These are phyloP conservation scores for Notamacropus eugenii DNA, from an alignment of 2,797 vertebrate species.

Conservation along the genomic window DNA sequence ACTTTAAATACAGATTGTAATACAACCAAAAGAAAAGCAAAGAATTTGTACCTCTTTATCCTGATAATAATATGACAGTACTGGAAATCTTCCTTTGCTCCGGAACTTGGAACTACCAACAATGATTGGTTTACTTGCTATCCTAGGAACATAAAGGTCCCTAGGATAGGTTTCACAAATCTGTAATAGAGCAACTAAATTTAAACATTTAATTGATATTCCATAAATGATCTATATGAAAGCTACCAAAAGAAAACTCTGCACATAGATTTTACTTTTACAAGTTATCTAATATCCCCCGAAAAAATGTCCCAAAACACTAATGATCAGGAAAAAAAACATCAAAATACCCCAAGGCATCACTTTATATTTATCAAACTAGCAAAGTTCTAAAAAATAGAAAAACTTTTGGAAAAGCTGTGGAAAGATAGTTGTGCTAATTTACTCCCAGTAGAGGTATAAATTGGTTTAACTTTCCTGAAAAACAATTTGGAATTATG, in stretches of 20 bases:
- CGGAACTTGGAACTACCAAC: constrained; percentile 99
- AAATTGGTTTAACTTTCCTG: not conserved
- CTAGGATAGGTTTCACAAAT: constrained; percentile 97
- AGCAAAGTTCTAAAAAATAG: not conserved
- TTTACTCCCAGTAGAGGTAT: not conserved
- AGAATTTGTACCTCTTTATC: constrained; percentile 92
- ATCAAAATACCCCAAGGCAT: not conserved
- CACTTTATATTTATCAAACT: not conserved
- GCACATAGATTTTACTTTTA: not conserved
- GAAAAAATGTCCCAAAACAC: not conserved
- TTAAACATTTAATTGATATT: not conserved
- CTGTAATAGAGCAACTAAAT: constrained; percentile 83
- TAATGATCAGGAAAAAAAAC: not conserved
- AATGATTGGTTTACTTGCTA: constrained; percentile 96
- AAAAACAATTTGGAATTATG: not conserved
- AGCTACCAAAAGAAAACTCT: constrained; percentile 30
- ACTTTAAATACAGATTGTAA: constrained; percentile 26
- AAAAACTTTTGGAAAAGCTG: not conserved
- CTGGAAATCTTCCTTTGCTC: constrained; percentile 99
- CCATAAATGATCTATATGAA: constrained; percentile 17
- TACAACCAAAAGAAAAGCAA: constrained; percentile 43
- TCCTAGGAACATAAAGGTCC: constrained; percentile 95
- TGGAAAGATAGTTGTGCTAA: not conserved
- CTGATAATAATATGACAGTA: constrained; percentile 97
- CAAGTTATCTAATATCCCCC: not conserved